Conservation (phyloP, 2,113 vertebrate species). For the Galemys pyrenaicus region DNA sequence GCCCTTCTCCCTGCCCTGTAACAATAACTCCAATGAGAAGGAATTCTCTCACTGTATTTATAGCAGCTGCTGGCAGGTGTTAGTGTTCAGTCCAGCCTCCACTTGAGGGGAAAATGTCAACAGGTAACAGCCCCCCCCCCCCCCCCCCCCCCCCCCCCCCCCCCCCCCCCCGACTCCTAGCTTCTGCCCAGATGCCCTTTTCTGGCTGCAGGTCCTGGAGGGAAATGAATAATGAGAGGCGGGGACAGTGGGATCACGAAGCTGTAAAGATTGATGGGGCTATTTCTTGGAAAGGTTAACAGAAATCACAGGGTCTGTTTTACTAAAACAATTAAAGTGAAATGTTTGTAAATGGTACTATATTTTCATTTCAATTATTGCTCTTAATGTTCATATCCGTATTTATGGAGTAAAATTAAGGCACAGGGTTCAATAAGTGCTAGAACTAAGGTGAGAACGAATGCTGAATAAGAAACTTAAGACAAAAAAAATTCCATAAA, state of each 20-base stretch:
- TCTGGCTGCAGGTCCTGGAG: not conserved
- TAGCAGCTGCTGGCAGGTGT: not conserved
- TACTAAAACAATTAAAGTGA: not conserved
- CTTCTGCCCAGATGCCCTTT: not conserved
- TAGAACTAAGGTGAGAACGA: too few species aligned
- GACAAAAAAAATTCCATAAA: not conserved
- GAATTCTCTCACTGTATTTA: not conserved
- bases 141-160: too few species aligned
- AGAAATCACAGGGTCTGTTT: not conserved
- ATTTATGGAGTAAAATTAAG: not conserved
- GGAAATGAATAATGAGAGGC: slow-evolving; percentile 12
- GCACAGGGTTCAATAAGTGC: not conserved
- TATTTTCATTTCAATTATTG: slow-evolving; percentile 31
- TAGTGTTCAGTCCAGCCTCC: not conserved
- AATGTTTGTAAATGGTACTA: not conserved
- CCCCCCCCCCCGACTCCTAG: not conserved
- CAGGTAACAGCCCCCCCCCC: too few species aligned
- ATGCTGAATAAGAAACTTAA: not conserved
- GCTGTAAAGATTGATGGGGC: not conserved
- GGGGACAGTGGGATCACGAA: not conserved
- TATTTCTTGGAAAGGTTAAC: not conserved
- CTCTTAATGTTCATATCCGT: not conserved
- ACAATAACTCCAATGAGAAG: not conserved
- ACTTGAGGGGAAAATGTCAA: not conserved
- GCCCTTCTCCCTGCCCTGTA: too few species aligned